Percentiles rank a stretch among this genome's conserved stretches.
phyloP scores from a whole-genome alignment of 2,113 vertebrate species.

The Gasterosteus aculeatus region DNA sequence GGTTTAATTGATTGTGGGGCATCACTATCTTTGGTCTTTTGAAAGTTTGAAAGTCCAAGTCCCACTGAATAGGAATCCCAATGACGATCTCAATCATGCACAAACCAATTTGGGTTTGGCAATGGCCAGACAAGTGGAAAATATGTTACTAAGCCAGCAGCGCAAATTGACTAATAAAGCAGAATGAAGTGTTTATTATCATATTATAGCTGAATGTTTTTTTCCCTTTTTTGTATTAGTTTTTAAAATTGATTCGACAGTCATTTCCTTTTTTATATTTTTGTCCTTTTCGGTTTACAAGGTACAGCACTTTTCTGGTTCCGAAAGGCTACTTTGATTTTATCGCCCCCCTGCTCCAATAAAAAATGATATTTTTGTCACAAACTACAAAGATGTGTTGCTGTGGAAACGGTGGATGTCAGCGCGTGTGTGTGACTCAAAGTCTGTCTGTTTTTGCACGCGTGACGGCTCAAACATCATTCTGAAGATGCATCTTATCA shows the following conservation, averaged over 20 bases:
- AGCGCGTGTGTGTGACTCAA: constrained; percentile 69
- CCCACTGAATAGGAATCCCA: not conserved
- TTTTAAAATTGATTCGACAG: not conserved
- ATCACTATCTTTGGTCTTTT: not conserved
- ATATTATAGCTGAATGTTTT: not conserved
- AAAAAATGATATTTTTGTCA: constrained; percentile 72
- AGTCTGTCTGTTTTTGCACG: constrained; percentile 77
- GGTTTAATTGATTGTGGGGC: not conserved
- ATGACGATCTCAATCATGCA: not conserved
- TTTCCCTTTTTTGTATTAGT: not conserved
- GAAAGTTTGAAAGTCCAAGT: not conserved
- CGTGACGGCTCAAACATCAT: constrained; percentile 78
- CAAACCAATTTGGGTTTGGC: not conserved
- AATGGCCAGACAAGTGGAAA: not conserved
- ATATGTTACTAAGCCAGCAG: not conserved
- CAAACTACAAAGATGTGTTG: constrained; percentile 85
- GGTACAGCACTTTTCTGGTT: not conserved
- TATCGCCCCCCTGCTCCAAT: not conserved
- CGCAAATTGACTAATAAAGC: not conserved
- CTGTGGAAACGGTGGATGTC: constrained; percentile 89
- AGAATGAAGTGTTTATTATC: not conserved
- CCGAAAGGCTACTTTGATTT: constrained; percentile 23
- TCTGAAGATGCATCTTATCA: constrained; percentile 70
- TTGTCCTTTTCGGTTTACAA: not conserved
- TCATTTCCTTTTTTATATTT: not conserved